Percentiles rank a stretch among this genome's conserved stretches.
Evolutionary conservation across 1,140 invertebrate species (phyloP).

Genomic region (Pseudomyrmex pallidus): DNA sequence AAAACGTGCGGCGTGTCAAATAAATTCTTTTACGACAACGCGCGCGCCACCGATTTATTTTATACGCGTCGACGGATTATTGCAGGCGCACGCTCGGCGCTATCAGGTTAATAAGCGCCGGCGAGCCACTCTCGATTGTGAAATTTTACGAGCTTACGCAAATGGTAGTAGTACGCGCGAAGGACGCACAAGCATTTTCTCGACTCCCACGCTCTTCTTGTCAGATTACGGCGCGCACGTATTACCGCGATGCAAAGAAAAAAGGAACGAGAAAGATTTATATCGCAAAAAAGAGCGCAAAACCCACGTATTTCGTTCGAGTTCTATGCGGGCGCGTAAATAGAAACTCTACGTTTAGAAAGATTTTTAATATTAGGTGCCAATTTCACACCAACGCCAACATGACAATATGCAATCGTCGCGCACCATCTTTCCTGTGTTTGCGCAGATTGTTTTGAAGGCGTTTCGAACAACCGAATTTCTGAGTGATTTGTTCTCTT

Average conservation of each 20-base stretch:
- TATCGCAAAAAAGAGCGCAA: not conserved
- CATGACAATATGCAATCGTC: constrained; percentile 45
- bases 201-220: constrained; percentile 65
- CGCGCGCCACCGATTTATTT: constrained; percentile 44
- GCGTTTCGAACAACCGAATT: constrained; percentile 27
- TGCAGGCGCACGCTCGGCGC: constrained; percentile 12
- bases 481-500: not conserved
- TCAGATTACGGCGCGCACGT: constrained; percentile 34
- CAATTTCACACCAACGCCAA: constrained; percentile 47
- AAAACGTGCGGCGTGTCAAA: not conserved
- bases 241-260: not conserved
- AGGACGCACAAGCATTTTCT: constrained; percentile 62
- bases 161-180: constrained; percentile 57
- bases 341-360: too few relatives aligned
- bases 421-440: constrained; percentile 38
- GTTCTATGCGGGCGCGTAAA: too few relatives aligned
- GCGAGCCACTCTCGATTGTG: constrained; percentile 13
- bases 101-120: constrained; percentile 59
- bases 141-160: constrained; percentile 61
- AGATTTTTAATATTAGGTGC: too few relatives aligned
- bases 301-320: not conserved
- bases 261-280: not conserved
- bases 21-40: not conserved
- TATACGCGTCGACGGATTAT: constrained; percentile 44
- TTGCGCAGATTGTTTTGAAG: constrained; percentile 33